Evolutionary conservation across 1,140 invertebrate species (phyloP).

Genomic region (Ladona fulva): DNA sequence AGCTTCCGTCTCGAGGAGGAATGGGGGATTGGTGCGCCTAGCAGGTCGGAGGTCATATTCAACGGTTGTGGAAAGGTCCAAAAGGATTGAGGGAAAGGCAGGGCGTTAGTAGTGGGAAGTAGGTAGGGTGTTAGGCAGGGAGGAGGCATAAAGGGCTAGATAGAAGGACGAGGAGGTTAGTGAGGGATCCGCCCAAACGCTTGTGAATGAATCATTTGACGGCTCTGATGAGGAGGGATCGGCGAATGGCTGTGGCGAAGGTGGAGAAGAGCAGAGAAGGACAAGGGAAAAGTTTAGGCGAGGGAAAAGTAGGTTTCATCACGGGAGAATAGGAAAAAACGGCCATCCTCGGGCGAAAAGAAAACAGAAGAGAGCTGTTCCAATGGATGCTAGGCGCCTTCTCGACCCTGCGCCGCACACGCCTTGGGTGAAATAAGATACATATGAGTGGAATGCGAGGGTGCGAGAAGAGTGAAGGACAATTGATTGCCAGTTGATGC

Average conservation of each 20-base stretch:
- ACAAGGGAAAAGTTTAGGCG: not conserved
- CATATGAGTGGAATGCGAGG: too few species aligned
- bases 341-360: too few species aligned
- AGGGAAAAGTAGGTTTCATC: not conserved
- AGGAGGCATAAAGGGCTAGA: not conserved
- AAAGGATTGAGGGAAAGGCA: not conserved
- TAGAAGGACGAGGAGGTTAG: not conserved
- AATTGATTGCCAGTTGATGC: too few species aligned
- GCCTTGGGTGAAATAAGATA: too few species aligned
- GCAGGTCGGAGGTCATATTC: not conserved
- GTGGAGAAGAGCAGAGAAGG: too few species aligned
- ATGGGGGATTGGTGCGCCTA: not conserved
- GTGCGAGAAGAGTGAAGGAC: too few species aligned
- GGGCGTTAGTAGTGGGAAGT: not conserved
- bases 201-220: constrained; percentile 7
- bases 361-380: too few species aligned
- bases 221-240: not conserved
- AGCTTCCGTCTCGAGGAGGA: too few species aligned
- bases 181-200: not conserved
- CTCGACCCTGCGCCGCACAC: too few species aligned
- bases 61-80: not conserved
- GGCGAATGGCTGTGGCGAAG: not conserved
- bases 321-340: too few species aligned
- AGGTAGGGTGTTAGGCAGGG: not conserved
- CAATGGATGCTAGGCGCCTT: too few species aligned